A percentile compares a stretch with the other conserved stretches of the same genome.
These are phyloP conservation scores for Drosophila anomelani DNA, from an alignment of 2,888 invertebrate species.

Conservation along the genomic window DNA sequence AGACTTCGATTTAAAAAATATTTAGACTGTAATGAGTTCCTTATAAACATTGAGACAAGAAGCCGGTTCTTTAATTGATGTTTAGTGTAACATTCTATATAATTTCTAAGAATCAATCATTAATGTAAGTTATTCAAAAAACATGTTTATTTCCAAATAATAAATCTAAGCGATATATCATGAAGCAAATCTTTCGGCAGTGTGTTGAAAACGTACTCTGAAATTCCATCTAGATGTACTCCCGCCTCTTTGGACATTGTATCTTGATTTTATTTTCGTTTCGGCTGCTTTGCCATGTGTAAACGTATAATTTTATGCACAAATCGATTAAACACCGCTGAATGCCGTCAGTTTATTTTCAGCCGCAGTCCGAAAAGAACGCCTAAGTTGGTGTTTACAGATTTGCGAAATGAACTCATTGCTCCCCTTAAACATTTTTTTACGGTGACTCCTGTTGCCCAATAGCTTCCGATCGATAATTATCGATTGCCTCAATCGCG, in stretches of 20 bases:
- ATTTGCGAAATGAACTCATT: slow-evolving; percentile 61
- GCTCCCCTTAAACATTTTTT: slow-evolving; percentile 48
- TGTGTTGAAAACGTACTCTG: slow-evolving; percentile 1
- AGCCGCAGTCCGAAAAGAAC: slow-evolving; percentile 47
- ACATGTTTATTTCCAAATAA: background rate
- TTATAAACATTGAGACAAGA: background rate
- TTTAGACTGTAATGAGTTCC: no score
- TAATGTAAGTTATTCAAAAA: background rate
- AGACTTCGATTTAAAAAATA: no score
- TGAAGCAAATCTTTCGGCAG: background rate
- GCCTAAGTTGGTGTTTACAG: slow-evolving; percentile 41
- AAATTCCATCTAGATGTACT: slow-evolving; percentile 6
- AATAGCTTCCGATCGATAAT: slow-evolving; percentile 68
- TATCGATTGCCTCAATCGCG: slow-evolving; percentile 38
- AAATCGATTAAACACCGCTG: slow-evolving; percentile 67
- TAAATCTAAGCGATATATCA: background rate
- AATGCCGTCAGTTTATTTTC: slow-evolving; percentile 73
- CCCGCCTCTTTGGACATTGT: slow-evolving; percentile 8
- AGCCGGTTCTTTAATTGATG: background rate
- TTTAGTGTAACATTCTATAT: background rate
- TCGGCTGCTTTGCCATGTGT: slow-evolving; percentile 32
- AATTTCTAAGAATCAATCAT: background rate
- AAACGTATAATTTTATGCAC: slow-evolving; percentile 68
- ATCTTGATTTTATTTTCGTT: slow-evolving; percentile 26
- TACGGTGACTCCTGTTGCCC: slow-evolving; percentile 12